Evolutionary conservation across 2,797 vertebrate genomes (phyloP).

Genomic region (Crenuchus spilurus): DNA sequence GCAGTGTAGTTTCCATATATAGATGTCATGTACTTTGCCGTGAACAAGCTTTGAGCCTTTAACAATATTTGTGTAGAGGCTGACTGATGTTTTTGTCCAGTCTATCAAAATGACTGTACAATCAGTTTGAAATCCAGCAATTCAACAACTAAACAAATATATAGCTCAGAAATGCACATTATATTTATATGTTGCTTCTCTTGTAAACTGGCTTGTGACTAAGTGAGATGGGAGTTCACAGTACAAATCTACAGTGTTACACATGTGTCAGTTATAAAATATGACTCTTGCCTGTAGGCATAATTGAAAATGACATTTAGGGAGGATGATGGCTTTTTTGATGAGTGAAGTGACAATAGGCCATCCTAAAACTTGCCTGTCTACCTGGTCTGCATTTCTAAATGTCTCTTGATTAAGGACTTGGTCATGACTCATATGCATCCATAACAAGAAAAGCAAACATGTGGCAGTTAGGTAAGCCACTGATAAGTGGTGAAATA

Average conservation of each 20-base stretch:
- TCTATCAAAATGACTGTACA: too few relatives aligned
- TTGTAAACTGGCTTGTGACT: neutral
- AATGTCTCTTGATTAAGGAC: conserved; percentile 20
- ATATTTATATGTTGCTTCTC: neutral
- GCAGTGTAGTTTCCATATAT: too few relatives aligned
- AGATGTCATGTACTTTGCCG: too few relatives aligned
- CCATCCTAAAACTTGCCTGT: conserved; percentile 22
- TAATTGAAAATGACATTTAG: conserved; percentile 33
- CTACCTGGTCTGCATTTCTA: conserved; percentile 28
- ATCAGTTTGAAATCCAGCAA: too few relatives aligned
- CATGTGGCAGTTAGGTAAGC: conserved; percentile 9
- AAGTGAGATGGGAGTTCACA: neutral
- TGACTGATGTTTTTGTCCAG: too few relatives aligned
- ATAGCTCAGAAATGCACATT: neutral
- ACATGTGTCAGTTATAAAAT: conserved; percentile 20
- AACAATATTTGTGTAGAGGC: too few relatives aligned
- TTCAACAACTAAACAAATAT: too few relatives aligned
- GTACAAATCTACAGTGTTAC: neutral
- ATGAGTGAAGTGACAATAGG: conserved; percentile 22
- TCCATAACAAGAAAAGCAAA: conserved; percentile 35
- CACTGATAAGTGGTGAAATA: conserved; percentile 10
- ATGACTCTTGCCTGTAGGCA: conserved; percentile 26
- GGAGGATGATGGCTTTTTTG: conserved; percentile 40
- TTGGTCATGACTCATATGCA: conserved; percentile 37
- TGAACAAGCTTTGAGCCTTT: too few relatives aligned